Conservation (phyloP, 2,113 vertebrate genomes). For the Okapia johnstoni region DNA sequence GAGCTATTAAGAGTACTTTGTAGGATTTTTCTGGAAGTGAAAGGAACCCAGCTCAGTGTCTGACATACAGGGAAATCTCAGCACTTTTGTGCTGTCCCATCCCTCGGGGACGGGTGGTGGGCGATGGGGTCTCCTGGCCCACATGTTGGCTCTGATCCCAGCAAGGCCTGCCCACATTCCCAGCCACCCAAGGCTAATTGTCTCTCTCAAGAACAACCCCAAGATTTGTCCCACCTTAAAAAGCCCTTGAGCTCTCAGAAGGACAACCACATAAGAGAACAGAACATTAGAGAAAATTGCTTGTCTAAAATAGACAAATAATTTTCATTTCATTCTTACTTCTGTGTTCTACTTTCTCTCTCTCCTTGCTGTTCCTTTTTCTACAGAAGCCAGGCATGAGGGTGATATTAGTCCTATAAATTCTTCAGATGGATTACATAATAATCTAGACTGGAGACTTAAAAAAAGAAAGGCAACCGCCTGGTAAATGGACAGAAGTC, state of each 20-base stretch:
- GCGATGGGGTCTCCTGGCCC: not conserved
- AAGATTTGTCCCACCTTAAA: constrained; percentile 19
- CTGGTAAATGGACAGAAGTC: not conserved
- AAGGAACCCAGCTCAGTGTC: not conserved
- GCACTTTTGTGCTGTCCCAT: accelerated
- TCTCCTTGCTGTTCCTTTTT: constrained; percentile 29
- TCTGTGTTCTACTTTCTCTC: constrained; percentile 29
- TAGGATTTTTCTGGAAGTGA: not conserved
- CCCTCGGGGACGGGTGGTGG: not conserved
- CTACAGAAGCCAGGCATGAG: constrained; percentile 18
- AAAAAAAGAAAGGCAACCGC: not conserved
- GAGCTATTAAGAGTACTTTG: not conserved
- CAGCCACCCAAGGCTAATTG: not conserved
- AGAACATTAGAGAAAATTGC: constrained; percentile 72
- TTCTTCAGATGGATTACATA: constrained; percentile 53
- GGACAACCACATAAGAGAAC: constrained; percentile 53
- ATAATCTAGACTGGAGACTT: constrained; percentile 27
- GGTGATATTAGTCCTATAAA: constrained; percentile 47
- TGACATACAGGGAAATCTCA: not conserved
- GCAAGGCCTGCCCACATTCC: not conserved
- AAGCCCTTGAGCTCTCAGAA: constrained; percentile 64
- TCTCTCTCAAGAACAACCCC: not conserved
- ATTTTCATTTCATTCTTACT: constrained; percentile 54
- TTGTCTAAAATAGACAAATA: constrained; percentile 61
- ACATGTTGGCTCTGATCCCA: not conserved